Evolutionary conservation across 2,797 vertebrate species (phyloP).

Genomic region (Lutjanus argentimaculatus): DNA sequence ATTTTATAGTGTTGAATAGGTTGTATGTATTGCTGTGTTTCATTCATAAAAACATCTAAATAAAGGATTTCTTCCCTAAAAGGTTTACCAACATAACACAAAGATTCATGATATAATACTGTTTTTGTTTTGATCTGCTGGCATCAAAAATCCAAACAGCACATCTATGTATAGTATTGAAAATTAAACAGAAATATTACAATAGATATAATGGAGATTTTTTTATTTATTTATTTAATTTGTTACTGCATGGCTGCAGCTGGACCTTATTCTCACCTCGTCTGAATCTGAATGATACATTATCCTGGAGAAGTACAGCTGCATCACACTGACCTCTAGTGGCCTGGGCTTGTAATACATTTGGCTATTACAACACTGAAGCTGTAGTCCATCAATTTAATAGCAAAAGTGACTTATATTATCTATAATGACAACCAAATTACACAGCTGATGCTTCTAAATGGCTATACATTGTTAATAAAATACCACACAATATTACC

Average conservation of each 20-base stretch:
- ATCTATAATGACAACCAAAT: too few species aligned
- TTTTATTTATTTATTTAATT: rapidly evolving
- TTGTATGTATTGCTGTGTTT: too few species aligned
- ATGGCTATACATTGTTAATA: background rate
- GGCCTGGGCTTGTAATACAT: constrained; percentile 5
- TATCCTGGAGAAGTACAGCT: background rate
- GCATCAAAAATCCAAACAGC: too few species aligned
- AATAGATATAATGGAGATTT: background rate
- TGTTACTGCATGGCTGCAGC: background rate
- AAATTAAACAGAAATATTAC: too few species aligned
- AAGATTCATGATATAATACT: too few species aligned
- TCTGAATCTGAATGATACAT: background rate
- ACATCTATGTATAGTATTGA: too few species aligned
- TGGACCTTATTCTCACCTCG: too few species aligned
- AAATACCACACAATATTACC: background rate
- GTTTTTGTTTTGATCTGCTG: too few species aligned
- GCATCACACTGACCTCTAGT: constrained; percentile 29
- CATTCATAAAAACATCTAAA: too few species aligned
- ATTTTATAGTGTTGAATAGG: too few species aligned
- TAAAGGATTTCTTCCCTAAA: too few species aligned
- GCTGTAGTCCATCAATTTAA: background rate
- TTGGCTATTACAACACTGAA: background rate
- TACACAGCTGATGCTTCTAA: background rate
- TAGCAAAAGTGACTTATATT: background rate
- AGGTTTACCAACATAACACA: too few species aligned